Conservation (phyloP, 1,140 invertebrate species). For the Oryzaephilus surinamensis region DNA sequence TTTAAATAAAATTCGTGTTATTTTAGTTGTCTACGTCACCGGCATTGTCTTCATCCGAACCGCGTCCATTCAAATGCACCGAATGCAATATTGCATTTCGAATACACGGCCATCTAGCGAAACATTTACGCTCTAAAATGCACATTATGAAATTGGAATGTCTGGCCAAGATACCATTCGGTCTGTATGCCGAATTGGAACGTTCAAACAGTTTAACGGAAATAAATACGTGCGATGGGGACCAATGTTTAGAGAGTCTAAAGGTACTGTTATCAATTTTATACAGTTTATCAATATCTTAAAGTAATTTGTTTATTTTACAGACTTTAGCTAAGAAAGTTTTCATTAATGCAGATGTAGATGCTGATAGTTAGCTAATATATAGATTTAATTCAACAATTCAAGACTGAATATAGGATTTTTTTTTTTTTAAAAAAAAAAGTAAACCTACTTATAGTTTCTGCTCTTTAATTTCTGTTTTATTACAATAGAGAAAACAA, state of each 20-base stretch:
- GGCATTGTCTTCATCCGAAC: slow-evolving; percentile 57
- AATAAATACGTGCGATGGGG: slow-evolving; percentile 89
- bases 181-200: slow-evolving; percentile 92
- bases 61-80: slow-evolving; percentile 85
- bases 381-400: too few species aligned
- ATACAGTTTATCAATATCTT: slow-evolving; percentile 9
- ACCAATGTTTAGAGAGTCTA: slow-evolving; percentile 79
- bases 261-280: slow-evolving; percentile 41
- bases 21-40: slow-evolving; percentile 34
- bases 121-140: slow-evolving; percentile 92
- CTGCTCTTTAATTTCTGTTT: too few species aligned
- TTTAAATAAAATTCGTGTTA: not conserved
- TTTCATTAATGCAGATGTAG: slow-evolving; percentile 73
- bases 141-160: slow-evolving; percentile 94
- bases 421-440: too few species aligned
- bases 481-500: too few species aligned
- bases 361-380: too few species aligned
- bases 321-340: slow-evolving; percentile 70
- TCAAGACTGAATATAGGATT: too few species aligned
- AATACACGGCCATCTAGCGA: slow-evolving; percentile 91
- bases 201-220: slow-evolving; percentile 82
- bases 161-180: slow-evolving; percentile 84
- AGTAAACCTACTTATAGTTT: too few species aligned
- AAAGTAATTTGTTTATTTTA: slow-evolving; percentile 33
- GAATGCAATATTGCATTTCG: slow-evolving; percentile 94